Percentiles rank a stretch among this genome's conserved stretches.
These are phyloP conservation scores for Cyprinodon brontotheroides DNA, from an alignment of 2,113 vertebrate species.

Conservation along the genomic window DNA sequence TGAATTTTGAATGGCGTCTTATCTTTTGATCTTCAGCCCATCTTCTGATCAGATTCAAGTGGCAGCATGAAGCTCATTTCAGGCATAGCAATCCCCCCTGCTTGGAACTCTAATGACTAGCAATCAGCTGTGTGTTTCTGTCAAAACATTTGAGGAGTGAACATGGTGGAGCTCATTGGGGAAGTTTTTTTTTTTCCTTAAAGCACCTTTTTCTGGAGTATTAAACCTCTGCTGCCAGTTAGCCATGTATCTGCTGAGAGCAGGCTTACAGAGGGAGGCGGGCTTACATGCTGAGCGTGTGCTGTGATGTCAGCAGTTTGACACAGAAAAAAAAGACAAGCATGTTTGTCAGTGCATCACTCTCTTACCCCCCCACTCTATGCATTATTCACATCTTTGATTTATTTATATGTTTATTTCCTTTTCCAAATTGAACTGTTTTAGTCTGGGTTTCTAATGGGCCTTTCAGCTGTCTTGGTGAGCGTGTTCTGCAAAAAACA, in stretches of 20 bases:
- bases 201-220: conserved; percentile 19
- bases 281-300: conserved; percentile 3
- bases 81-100: neutral
- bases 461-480: conserved; percentile 42
- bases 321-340: conserved; percentile 27
- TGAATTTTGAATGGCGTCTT: conserved; percentile 53
- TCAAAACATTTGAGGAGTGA: neutral
- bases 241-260: conserved; percentile 35
- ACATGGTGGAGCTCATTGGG: neutral
- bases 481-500: conserved; percentile 54
- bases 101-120: conserved; percentile 10
- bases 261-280: conserved; percentile 33
- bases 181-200: neutral
- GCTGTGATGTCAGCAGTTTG: conserved; percentile 49
- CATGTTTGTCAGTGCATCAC: conserved; percentile 31
- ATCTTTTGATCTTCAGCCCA: conserved; percentile 35
- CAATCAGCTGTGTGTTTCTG: conserved; percentile 15
- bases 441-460: conserved; percentile 49
- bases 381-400: conserved; percentile 66
- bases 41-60: conserved; percentile 36
- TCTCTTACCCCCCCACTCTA: conserved; percentile 4
- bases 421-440: conserved; percentile 52
- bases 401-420: conserved; percentile 71
- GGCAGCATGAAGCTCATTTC: neutral
- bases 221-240: conserved; percentile 25